Conservation (phyloP, 1,140 invertebrate genomes). For the Zeugodacus cucurbitae region DNA sequence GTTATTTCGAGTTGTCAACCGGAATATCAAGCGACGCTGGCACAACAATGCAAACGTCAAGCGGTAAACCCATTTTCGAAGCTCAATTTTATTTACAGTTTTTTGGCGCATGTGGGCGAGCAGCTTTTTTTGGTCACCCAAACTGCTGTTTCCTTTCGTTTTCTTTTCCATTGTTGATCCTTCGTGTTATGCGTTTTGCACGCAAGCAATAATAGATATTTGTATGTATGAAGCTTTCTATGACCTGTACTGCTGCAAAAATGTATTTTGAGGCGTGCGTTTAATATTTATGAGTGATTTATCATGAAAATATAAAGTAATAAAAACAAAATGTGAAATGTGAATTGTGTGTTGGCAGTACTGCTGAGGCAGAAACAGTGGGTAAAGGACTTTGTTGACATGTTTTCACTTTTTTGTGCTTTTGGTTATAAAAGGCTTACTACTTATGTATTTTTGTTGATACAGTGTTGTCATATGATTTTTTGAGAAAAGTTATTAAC, state of each 20-base stretch:
- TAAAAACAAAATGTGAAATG: not conserved
- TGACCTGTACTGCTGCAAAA: not conserved
- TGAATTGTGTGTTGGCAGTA: not conserved
- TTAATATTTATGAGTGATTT: constrained; percentile 40
- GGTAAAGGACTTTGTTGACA: not conserved
- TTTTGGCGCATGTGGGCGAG: too few species aligned
- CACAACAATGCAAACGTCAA: not conserved
- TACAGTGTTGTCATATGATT: too few species aligned
- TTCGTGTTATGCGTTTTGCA: not conserved
- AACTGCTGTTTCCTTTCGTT: too few species aligned
- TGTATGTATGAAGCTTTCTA: not conserved
- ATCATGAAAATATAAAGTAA: constrained; percentile 23
- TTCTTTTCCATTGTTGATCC: not conserved
- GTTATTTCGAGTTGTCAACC: not conserved
- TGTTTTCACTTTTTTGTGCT: too few species aligned
- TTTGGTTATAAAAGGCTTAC: too few species aligned
- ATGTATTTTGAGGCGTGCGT: not conserved
- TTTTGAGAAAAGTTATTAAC: too few species aligned
- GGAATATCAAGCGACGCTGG: not conserved
- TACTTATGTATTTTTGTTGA: too few species aligned
- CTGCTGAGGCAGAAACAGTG: not conserved
- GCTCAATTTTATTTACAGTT: too few species aligned
- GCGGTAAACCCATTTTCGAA: not conserved
- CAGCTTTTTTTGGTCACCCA: too few species aligned
- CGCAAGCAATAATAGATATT: not conserved